Conservation (phyloP, 2,888 invertebrate species). For the Meiosimyza decipiens region DNA sequence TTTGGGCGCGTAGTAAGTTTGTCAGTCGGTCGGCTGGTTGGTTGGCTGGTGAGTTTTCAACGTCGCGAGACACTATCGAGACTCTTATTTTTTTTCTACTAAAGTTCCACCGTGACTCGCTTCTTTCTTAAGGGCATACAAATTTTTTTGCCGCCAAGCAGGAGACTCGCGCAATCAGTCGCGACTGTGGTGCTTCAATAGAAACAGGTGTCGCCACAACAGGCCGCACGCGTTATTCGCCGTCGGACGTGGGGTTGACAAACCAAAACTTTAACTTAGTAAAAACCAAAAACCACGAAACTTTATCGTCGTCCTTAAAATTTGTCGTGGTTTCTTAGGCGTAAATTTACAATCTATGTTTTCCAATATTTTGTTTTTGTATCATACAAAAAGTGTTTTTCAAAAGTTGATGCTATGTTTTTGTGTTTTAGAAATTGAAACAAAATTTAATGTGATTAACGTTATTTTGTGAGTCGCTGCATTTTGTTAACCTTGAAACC, state of each 20-base stretch:
- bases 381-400: no score
- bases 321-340: no score
- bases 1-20: neutral
- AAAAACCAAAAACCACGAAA: constrained; percentile 30
- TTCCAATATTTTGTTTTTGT: no score
- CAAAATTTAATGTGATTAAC: no score
- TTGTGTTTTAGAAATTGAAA: no score
- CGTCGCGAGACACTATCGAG: constrained; percentile 42
- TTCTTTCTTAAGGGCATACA: constrained; percentile 42
- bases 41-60: constrained; percentile 44
- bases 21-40: constrained; percentile 34
- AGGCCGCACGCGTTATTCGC: constrained; percentile 31
- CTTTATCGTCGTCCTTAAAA: neutral
- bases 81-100: constrained; percentile 46
- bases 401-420: no score
- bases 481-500: no score
- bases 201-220: constrained; percentile 55
- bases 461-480: no score
- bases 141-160: constrained; percentile 50
- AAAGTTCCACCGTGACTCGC: constrained; percentile 13
- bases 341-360: no score
- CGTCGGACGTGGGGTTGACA: constrained; percentile 30
- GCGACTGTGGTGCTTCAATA: constrained; percentile 66
- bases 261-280: constrained; percentile 18
- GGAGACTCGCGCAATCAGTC: constrained; percentile 60